A percentile compares a stretch with the other conserved stretches of the same genome.
Evolutionary conservation across 2,113 vertebrate species (phyloP).

Genomic region (Pseudorectes ferrugineus): DNA sequence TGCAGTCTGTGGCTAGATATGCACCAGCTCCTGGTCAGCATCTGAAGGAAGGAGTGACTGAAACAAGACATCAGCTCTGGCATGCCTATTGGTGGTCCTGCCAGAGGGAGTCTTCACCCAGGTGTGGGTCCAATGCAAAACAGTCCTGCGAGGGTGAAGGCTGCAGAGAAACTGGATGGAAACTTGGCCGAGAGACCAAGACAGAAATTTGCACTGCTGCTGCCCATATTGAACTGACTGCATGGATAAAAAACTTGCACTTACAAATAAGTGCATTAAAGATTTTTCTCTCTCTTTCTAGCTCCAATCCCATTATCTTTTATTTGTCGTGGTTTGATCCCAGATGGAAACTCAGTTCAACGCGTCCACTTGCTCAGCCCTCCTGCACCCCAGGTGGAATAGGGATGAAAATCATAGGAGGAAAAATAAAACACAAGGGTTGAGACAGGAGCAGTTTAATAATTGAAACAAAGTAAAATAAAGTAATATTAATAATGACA

Average conservation of each 20-base stretch:
- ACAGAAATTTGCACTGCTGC: neutral
- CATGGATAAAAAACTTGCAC: neutral
- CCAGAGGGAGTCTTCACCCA: neutral
- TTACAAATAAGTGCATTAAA: neutral
- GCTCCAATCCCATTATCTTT: neutral
- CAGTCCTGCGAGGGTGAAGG: neutral
- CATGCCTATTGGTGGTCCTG: neutral
- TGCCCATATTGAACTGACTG: neutral
- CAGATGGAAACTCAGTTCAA: neutral
- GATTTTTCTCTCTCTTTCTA: neutral
- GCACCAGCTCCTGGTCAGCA: neutral
- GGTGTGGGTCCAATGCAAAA: neutral
- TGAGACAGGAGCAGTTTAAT: neutral
- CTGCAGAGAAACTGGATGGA: neutral
- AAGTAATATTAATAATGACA: neutral
- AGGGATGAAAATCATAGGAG: neutral
- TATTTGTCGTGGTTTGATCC: neutral
- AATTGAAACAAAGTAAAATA: neutral
- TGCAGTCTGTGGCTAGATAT: neutral
- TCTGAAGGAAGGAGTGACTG: neutral
- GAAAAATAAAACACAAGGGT: neutral
- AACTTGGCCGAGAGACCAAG: neutral
- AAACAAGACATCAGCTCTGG: neutral
- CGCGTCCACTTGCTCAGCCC: fast-evolving
- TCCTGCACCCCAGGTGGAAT: neutral